These are phyloP conservation scores for Crioceris asparagi DNA, from an alignment of 2,888 invertebrate species.

Conservation along the genomic window DNA sequence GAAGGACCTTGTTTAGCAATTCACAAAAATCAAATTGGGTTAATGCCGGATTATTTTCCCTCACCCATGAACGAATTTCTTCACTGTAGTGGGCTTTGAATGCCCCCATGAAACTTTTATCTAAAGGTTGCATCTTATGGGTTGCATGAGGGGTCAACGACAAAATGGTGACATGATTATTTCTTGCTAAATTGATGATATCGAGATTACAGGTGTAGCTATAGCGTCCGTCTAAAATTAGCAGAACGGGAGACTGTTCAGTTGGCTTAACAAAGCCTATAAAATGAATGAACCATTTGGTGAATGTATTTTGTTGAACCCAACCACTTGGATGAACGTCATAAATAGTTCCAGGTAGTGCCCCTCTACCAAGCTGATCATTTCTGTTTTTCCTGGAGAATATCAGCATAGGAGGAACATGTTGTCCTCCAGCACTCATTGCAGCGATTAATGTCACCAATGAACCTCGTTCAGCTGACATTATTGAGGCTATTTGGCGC, in stretches of 20 bases:
- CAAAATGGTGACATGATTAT: conserved; percentile 7
- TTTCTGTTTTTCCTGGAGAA: conserved; percentile 7
- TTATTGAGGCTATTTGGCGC: conserved; percentile 7
- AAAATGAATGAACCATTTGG: conserved; percentile 6
- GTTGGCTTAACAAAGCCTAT: conserved; percentile 4
- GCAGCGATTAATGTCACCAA: conserved; percentile 4
- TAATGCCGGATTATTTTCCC: not conserved
- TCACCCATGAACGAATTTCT: conserved; percentile 1
- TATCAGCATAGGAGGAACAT: conserved; percentile 7
- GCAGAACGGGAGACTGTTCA: conserved; percentile 5
- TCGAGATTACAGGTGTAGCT: conserved; percentile 9
- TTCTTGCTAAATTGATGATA: conserved; percentile 2
- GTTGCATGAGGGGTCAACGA: conserved; percentile 4
- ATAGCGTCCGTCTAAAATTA: conserved; percentile 7
- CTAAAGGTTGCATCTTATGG: conserved; percentile 1
- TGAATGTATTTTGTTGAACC: conserved; percentile 7
- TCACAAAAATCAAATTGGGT: conserved; percentile 1
- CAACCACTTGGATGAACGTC: conserved; percentile 6
- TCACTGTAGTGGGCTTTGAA: conserved; percentile 5
- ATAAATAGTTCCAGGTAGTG: conserved; percentile 6
- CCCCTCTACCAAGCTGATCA: conserved; percentile 5
- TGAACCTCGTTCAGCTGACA: conserved; percentile 9
- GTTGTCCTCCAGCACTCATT: conserved; percentile 5
- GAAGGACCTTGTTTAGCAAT: not conserved
- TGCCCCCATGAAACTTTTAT: conserved; percentile 4